Percentiles rank a stretch among this genome's conserved stretches.
Evolutionary conservation across 2,113 vertebrate genomes (phyloP).

Genomic region (Gallinago undulata): DNA sequence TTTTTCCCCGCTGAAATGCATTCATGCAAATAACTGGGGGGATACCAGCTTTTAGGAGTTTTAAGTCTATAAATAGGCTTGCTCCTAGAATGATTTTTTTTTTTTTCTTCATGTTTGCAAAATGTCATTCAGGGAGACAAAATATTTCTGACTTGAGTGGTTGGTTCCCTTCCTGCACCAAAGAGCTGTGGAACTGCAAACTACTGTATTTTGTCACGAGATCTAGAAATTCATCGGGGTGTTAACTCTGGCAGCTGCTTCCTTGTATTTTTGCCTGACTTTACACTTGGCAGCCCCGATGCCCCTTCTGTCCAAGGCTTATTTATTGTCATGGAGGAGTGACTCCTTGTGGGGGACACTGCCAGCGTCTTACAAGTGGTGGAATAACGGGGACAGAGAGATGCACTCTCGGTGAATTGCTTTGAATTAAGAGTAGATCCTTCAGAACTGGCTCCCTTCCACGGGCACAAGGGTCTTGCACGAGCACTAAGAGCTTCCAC

Average conservation of each 20-base stretch:
- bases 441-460: neutral
- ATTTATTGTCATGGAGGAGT: fast-evolving
- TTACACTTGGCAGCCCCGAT: neutral
- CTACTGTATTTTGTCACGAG: neutral
- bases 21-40: neutral
- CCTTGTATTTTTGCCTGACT: neutral
- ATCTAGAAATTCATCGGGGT: neutral
- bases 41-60: neutral
- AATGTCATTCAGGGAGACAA: neutral
- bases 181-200: neutral
- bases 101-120: neutral
- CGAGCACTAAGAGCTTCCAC: neutral
- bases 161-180: neutral
- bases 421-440: neutral
- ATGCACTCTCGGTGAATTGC: neutral
- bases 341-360: neutral
- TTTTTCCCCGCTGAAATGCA: neutral
- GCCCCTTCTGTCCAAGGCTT: neutral
- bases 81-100: neutral
- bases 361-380: neutral
- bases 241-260: neutral
- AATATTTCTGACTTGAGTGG: neutral
- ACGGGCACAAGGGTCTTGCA: neutral
- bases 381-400: neutral
- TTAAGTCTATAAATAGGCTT: neutral